These are phyloP conservation scores for Gisinianus flammeolus DNA, from an alignment of 2,888 invertebrate species.

Conservation along the genomic window DNA sequence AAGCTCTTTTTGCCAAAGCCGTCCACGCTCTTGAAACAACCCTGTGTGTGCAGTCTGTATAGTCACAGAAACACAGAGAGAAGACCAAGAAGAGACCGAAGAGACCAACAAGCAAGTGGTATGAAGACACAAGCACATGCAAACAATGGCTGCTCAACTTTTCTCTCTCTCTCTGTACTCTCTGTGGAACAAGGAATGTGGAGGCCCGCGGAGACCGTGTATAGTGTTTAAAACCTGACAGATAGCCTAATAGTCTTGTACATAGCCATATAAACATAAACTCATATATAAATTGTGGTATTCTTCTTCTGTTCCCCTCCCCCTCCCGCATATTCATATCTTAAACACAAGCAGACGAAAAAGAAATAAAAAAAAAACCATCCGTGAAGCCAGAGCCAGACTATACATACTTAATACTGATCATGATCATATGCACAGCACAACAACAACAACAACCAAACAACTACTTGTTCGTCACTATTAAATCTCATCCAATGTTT, in stretches of 20 bases:
- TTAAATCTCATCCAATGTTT: neutral
- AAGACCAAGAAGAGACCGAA: neutral
- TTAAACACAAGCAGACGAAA: no score
- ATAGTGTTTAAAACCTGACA: neutral
- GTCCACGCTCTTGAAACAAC: neutral
- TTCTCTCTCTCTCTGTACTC: neutral
- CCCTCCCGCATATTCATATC: no score
- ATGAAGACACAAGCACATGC: neutral
- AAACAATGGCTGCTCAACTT: neutral
- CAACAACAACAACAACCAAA: neutral
- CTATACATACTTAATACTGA: neutral
- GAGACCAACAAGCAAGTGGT: neutral
- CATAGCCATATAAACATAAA: neutral
- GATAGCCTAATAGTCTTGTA: conserved; percentile 8
- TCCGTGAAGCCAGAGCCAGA: neutral
- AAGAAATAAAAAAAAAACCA: no score
- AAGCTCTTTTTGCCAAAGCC: neutral
- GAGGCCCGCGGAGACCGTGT: neutral
- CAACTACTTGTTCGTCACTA: neutral
- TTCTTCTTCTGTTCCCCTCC: neutral
- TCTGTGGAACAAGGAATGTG: neutral
- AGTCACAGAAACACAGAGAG: neutral
- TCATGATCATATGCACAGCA: no score
- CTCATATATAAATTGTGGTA: neutral
- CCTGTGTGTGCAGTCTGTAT: no score